A percentile compares a stretch with the other conserved stretches of the same genome.
phyloP scores from a whole-genome alignment of 2,888 invertebrate genomes.

The Prosopocoilus inquinatus region DNA sequence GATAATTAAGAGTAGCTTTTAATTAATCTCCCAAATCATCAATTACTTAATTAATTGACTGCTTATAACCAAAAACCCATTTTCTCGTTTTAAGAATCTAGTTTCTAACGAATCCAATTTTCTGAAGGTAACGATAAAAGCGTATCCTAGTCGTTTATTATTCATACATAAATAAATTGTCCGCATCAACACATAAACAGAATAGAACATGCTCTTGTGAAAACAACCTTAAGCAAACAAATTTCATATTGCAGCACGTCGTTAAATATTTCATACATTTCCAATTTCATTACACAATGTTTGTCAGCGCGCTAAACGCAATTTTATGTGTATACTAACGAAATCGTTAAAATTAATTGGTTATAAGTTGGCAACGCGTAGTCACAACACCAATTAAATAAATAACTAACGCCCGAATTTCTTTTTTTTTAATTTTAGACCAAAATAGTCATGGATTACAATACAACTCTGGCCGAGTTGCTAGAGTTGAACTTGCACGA shows the following conservation, averaged over 20 bases:
- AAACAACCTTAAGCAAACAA: no score
- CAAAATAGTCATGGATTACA: constrained; percentile 89
- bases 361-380: neutral
- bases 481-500: constrained; percentile 90
- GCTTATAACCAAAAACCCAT: no score
- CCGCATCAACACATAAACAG: no score
- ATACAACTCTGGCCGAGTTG: constrained; percentile 88
- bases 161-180: no score
- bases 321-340: neutral
- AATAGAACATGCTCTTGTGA: no score
- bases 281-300: neutral
- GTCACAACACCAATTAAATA: neutral
- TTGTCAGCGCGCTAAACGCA: neutral
- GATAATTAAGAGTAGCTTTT: neutral
- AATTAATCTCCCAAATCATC: neutral
- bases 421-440: constrained; percentile 59
- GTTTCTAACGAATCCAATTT: no score
- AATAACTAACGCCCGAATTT: neutral
- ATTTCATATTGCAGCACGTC: no score
- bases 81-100: no score
- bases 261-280: neutral
- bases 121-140: no score
- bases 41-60: no score
- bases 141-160: no score
- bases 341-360: neutral